Base-by-base conservation (phyloP, 2,888 invertebrate species). In the Rhabditophanes sp. region DNA sequence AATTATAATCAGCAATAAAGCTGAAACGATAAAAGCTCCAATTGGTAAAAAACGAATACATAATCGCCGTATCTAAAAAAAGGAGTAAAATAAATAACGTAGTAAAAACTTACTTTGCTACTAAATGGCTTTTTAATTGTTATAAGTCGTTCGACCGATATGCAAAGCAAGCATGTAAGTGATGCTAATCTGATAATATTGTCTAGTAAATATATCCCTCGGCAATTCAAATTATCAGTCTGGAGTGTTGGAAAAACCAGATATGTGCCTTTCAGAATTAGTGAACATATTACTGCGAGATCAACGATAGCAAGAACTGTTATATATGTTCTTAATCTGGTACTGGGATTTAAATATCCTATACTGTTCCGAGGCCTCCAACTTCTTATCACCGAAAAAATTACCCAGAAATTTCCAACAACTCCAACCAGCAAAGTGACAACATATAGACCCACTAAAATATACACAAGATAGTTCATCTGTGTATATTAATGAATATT, bases 91-190 rank as follows among this genome's bases (percentile, higher is more conserved):
- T 8, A 6, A 30, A 25, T 28, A 9, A 16, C 12, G 6, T 6
- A 35, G 12, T 14, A 25, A 21, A 33, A 22, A 33, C 34, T 24
- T 29, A 56, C 57, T 44, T 44, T 44, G 33, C 44, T 53, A 30
- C 48, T 54, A 37, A 60, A 60, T 12, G 60, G 60, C 37, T 60
- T 60, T 22, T 56, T 42, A 18, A 60, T 61, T 8, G 60, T 58
- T 22, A 60, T 52, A 40, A 52, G 53, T 30, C 60, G 26, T 37
- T 60, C 60, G 29, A 61, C 44, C 20, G 49, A 49, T 25, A 60
- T 60, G 37, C 59, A 61, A 3, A 57, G 48, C 4, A 60, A 44
- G 16, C 58, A 55, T 5, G 53, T 56, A 5, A 60, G 35, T 15
- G 60, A 59, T 20, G 48, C 45, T 24, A 60, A 41, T 39, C 58